Evolutionary conservation across 2,797 vertebrate genomes (phyloP), one percentile per base, ranked within the genome.

Genomic region (Microchirus variegatus): DNA sequence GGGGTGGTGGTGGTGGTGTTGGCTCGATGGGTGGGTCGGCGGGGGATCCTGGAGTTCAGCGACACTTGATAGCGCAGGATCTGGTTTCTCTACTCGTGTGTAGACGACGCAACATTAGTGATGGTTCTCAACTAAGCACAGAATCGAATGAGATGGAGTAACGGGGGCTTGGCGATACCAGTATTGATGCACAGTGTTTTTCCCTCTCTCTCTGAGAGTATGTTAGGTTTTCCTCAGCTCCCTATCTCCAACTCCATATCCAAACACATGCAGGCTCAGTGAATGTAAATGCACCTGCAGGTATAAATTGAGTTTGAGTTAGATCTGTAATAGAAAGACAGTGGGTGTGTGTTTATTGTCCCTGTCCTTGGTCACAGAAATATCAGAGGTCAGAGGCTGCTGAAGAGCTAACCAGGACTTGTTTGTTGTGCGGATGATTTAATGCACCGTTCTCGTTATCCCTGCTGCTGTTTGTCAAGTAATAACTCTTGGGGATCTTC

Each of bases 11-110:
- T 17, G 14, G 5, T 41, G 22, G 22, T 31, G 31, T 15, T 35
- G 16, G n/a, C 12, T n/a, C n/a, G n/a, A n/a, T n/a, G n/a, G n/a
- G n/a, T 9, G 31, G 47, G 46, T 35, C n/a, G n/a, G n/a, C n/a
- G n/a, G 67, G 61, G 42, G 63, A 45, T 51, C 19, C 38, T 35
- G 40, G 47, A 54, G 19, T 61, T 35, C 46, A 59, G 26, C 48
- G 78, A 77, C 57, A 88, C 63, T 52, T 68, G 75, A 86, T 80
- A 68, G 48, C 14, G 10, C 19, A 35, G 56, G 70, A 81, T 89
- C 78, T 59, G 41, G 80, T 85, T 84, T 85, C 88, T 50, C 49
- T 46, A 61, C 60, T 50, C 49, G 53, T 42, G 45, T 48, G 46
- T 57, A 59, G 41, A 58, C 26, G 44, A 13, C 59, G 19, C n/a